Base-by-base conservation (phyloP, 2,113 vertebrate species). In the Nothoprocta pentlandii region DNA sequence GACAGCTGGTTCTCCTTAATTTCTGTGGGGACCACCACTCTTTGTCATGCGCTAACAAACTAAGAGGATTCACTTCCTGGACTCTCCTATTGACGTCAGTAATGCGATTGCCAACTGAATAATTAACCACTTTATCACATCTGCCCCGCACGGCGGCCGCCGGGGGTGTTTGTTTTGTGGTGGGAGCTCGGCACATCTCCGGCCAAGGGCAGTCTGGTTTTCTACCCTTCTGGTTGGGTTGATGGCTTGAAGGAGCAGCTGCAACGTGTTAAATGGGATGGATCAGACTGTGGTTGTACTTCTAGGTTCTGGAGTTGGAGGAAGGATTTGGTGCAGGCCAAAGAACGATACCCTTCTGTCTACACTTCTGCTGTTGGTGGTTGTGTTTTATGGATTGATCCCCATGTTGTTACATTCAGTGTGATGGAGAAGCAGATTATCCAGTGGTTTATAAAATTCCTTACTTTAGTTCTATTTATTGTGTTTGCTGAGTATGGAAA, bases 21-120 rank as follows among this genome's bases (percentile, higher is more conserved):
- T 95, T 95, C 76, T 41, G 66, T 79, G 85, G 93, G 87, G 93
- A 82, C 89, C 86, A 64, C 86, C 67, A 53, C 91, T 95, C 94
- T 94, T 95, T 95, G 92, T 97, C 90, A 73, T 39, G 82, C 42
- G 78, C 95, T 95, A 88, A 85, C 94, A 85, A 89, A 61, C 86
- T 97, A 92, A 96, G 92, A 95, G 91, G 94, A 92, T 97, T 98
- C 96, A 89, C 96, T 97, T 97, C 96, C 94, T 93, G 88, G 87
- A 92, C 83, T 95, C 91, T 88, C 97, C 94, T 90, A 85, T 95
- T 97, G 96, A 97, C 88, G 95, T 98, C 97, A 97, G 87, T 97
- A 98, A 97, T 96, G 91, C 89, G 97, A 97, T 98, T 97, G 97
- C 92, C 97, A 94, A 82, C 90, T 94, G 95, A 96, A 94, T 96